phyloP scores from a whole-genome alignment of 1,140 invertebrate genomes.

The Oryctes rhinoceros region DNA sequence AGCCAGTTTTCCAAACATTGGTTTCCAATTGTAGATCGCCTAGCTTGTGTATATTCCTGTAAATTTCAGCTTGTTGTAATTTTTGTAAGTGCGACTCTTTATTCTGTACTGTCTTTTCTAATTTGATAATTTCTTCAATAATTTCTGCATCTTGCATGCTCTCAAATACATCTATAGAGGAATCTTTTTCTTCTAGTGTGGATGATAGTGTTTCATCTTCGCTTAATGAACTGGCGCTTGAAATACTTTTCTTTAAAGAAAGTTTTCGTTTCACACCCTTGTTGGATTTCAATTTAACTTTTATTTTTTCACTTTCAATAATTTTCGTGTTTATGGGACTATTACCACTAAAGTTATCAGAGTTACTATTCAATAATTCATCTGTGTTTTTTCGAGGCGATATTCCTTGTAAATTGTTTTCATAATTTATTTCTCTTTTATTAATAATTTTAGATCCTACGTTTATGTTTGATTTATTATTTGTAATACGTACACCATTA shows the following conservation, averaged over 20 bases:
- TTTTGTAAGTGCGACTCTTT: slow-evolving; percentile 49
- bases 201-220: not conserved
- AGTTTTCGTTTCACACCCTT: not conserved
- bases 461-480: not conserved
- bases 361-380: no score
- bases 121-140: slow-evolving; percentile 25
- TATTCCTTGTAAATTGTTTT: no score
- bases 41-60: not conserved
- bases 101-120: slow-evolving; percentile 44
- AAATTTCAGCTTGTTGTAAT: slow-evolving; percentile 39
- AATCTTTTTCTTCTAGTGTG: not conserved
- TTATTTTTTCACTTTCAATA: not conserved
- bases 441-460: not conserved
- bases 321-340: no score
- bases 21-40: slow-evolving; percentile 2
- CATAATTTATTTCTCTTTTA: no score
- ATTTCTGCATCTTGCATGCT: not conserved
- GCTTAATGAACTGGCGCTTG: not conserved
- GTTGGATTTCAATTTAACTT: not conserved
- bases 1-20: not conserved
- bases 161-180: not conserved
- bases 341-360: no score
- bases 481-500: no score
- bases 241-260: not conserved
- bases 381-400: no score